Percentiles rank a stretch among this genome's conserved stretches.
Evolutionary conservation across 2,113 vertebrate genomes (phyloP).

Genomic region (Pterocles burchelli): DNA sequence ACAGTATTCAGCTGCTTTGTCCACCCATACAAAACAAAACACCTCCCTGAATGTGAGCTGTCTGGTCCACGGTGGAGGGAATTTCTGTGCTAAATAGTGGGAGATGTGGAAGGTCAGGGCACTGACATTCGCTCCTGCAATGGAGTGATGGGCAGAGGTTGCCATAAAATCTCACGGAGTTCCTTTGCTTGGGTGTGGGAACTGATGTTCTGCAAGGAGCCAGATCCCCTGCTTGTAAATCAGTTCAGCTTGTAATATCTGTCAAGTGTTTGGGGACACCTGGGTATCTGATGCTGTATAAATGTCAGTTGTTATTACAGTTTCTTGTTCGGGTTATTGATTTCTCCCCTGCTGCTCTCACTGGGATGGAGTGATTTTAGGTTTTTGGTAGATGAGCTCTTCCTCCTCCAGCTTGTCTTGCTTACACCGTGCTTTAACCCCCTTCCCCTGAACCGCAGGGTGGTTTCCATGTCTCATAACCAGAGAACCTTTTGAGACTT

Average conservation of each 20-base stretch:
- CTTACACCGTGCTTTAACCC: not conserved
- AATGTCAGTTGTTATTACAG: slow-evolving; percentile 72
- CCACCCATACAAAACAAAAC: not conserved
- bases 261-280: slow-evolving; percentile 66
- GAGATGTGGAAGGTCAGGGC: not conserved
- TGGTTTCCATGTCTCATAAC: not conserved
- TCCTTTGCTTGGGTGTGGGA: not conserved
- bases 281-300: slow-evolving; percentile 64
- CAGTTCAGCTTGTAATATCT: slow-evolving; percentile 62
- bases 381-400: slow-evolving; percentile 20
- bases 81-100: fast-evolving
- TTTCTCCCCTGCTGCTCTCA: slow-evolving; percentile 52
- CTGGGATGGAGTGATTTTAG: slow-evolving; percentile 39
- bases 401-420: not conserved
- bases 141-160: not conserved
- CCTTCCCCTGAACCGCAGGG: not conserved
- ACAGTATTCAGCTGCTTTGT: not conserved
- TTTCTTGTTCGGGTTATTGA: slow-evolving; percentile 63
- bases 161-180: not conserved
- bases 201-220: not conserved
- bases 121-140: fast-evolving
- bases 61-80: fast-evolving
- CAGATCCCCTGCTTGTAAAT: slow-evolving; percentile 48
- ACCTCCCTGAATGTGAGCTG: not conserved
- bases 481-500: not conserved